Percentiles rank a stretch among this genome's conserved stretches.
These are phyloP conservation scores for Zaprionus bogoriensis DNA, from an alignment of 2,888 invertebrate species.

Conservation along the genomic window DNA sequence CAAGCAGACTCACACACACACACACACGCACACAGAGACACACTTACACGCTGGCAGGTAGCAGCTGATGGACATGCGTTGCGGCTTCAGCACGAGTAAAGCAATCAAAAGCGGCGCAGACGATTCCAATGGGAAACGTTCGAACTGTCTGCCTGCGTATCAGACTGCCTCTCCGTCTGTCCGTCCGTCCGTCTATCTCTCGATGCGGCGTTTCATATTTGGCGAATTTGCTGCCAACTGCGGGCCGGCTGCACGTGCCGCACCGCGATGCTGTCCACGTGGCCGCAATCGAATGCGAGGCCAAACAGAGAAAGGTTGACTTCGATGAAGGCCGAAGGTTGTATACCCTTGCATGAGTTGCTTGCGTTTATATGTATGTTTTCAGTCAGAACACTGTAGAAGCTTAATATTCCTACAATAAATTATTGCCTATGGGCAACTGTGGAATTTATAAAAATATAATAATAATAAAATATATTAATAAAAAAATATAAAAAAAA, in stretches of 20 bases:
- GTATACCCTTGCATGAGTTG: too few relatives aligned
- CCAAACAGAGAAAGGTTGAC: too few relatives aligned
- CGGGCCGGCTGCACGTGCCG: conserved; percentile 29
- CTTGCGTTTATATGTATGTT: too few relatives aligned
- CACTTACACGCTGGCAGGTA: conserved; percentile 18
- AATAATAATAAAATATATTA: too few relatives aligned
- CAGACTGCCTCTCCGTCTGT: not conserved
- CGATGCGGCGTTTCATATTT: conserved; percentile 5
- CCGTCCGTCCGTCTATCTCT: too few relatives aligned
- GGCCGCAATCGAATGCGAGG: conserved; percentile 27
- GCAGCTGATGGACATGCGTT: conserved; percentile 51
- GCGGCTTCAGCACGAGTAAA: conserved; percentile 36
- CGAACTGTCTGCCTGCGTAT: not conserved
- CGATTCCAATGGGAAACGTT: conserved; percentile 35
- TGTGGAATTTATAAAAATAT: too few relatives aligned
- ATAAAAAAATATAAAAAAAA: too few relatives aligned
- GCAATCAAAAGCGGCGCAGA: conserved; percentile 43
- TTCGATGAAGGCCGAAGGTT: too few relatives aligned
- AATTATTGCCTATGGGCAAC: too few relatives aligned
- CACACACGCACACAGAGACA: conserved; percentile 14
- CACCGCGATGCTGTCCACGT: conserved; percentile 15
- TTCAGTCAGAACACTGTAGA: too few relatives aligned
- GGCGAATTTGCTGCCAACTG: conserved; percentile 5
- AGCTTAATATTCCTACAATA: too few relatives aligned
- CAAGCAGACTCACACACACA: not conserved